A percentile compares a stretch with the other conserved stretches of the same genome.
These are phyloP conservation scores for Romanogobio albipinnatus DNA, from an alignment of 2,113 vertebrate genomes.

Conservation along the genomic window DNA sequence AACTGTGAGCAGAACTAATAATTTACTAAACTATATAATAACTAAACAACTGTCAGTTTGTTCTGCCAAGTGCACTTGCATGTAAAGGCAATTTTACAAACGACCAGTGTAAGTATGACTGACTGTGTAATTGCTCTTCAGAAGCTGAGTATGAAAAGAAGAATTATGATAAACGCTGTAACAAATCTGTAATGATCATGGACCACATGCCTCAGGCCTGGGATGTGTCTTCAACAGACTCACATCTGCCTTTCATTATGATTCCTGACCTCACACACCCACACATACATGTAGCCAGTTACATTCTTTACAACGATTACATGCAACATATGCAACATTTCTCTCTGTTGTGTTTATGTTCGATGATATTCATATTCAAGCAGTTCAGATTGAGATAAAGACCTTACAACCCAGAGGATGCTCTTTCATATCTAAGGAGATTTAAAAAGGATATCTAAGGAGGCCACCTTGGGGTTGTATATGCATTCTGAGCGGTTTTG, in stretches of 20 bases:
- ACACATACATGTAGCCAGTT: neutral
- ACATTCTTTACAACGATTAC: neutral
- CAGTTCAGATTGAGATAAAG: neutral
- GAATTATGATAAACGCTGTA: neutral
- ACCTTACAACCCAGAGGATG: neutral
- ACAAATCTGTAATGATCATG: neutral
- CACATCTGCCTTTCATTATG: neutral
- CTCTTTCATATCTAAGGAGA: too few species aligned
- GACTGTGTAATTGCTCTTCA: conserved; percentile 5
- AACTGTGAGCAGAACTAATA: too few species aligned
- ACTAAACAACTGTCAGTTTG: too few species aligned
- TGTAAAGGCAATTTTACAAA: too few species aligned
- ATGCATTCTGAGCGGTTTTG: too few species aligned
- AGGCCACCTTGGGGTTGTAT: too few species aligned
- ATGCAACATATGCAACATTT: neutral
- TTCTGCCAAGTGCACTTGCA: too few species aligned
- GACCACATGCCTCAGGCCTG: neutral
- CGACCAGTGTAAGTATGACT: neutral
- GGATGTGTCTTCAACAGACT: neutral
- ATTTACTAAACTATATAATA: too few species aligned
- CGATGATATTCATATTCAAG: neutral
- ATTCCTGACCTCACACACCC: neutral
- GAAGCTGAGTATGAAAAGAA: neutral
- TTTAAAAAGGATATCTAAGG: too few species aligned
- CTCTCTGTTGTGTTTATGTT: neutral